phyloP scores from a whole-genome alignment of 2,797 vertebrate species.

The Neosilurus hyrtlii region DNA sequence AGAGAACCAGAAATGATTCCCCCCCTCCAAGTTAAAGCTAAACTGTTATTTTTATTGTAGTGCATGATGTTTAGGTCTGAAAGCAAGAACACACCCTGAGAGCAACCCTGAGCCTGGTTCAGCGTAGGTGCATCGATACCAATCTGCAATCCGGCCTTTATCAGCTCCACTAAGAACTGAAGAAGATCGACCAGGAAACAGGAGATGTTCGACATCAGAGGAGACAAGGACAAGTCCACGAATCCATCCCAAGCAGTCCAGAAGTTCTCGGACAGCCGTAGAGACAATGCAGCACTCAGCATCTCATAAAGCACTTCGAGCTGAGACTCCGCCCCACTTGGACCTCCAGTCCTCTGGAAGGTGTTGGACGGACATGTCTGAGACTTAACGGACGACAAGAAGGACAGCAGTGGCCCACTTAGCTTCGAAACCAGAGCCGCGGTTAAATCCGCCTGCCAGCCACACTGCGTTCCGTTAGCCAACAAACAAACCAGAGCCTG shows the following conservation, averaged over 20 bases:
- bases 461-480: conserved; percentile 67
- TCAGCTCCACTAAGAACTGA: conserved; percentile 64
- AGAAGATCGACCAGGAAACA: conserved; percentile 58
- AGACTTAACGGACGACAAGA: conserved; percentile 62
- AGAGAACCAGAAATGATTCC: conserved; percentile 1
- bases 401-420: conserved; percentile 54
- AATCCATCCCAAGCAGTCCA: conserved; percentile 54
- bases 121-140: conserved; percentile 66
- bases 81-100: conserved; percentile 65
- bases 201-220: conserved; percentile 56
- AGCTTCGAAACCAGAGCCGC: conserved; percentile 61
- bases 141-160: conserved; percentile 70
- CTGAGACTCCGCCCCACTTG: not conserved
- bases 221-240: conserved; percentile 56
- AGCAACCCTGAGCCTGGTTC: conserved; percentile 63
- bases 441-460: conserved; percentile 66
- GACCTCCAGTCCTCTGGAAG: conserved; percentile 50
- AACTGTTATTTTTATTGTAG: too few species aligned
- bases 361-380: conserved; percentile 61
- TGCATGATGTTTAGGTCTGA: not conserved
- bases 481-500: conserved; percentile 68
- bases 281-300: conserved; percentile 58
- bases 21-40: not conserved
- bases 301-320: conserved; percentile 58
- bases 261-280: conserved; percentile 61